Conservation (phyloP, 2,797 vertebrate species). For the Nothura maculosa region DNA sequence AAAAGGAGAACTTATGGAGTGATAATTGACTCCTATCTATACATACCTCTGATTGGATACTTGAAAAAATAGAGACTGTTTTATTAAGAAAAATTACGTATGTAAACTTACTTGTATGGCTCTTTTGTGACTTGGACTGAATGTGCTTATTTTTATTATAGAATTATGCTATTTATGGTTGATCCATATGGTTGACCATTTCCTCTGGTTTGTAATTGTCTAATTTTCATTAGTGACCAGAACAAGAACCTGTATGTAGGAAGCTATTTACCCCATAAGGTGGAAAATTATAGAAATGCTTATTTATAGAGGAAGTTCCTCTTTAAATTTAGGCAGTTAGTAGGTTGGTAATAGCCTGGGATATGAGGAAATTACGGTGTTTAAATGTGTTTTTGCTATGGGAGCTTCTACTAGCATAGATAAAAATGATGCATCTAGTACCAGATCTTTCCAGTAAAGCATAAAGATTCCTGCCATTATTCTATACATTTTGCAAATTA, state of each 20-base stretch:
- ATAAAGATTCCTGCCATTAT: background rate
- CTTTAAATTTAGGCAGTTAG: background rate
- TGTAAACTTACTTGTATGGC: background rate
- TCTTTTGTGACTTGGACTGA: background rate
- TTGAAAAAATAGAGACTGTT: background rate
- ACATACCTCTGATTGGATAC: accelerated
- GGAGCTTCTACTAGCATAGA: background rate
- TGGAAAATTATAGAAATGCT: background rate
- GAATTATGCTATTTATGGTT: background rate
- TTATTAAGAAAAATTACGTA: no score
- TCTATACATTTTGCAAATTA: background rate
- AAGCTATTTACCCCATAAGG: background rate
- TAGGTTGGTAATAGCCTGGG: background rate
- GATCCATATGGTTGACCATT: no score
- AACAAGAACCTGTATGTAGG: background rate
- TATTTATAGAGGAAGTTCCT: background rate
- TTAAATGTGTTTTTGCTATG: background rate
- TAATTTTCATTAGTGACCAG: background rate
- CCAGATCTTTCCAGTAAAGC: background rate
- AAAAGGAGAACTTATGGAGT: background rate
- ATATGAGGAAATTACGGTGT: background rate
- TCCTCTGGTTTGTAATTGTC: background rate
- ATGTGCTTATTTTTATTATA: background rate
- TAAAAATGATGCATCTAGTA: background rate
- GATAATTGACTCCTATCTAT: background rate